Evolutionary conservation across 1,140 invertebrate genomes (phyloP).

Genomic region (Lysiphlebus fabarum): DNA sequence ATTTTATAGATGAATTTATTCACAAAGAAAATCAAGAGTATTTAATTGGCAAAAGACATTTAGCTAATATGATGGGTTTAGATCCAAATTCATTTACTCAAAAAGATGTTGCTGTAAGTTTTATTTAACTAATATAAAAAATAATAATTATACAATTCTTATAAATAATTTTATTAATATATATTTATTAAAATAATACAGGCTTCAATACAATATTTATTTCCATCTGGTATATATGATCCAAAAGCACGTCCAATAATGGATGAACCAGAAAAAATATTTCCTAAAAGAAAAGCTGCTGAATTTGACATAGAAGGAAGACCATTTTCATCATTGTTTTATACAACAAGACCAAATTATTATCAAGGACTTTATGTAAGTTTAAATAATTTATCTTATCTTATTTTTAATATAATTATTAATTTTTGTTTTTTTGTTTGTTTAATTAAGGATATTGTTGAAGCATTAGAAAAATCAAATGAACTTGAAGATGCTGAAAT

Average conservation of each 20-base stretch:
- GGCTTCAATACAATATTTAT: conserved; percentile 85
- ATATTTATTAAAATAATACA: conserved; percentile 48
- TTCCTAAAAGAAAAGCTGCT: conserved; percentile 80
- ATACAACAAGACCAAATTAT: conserved; percentile 81
- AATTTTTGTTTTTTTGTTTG: conserved; percentile 8
- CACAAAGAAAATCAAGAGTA: conserved; percentile 77
- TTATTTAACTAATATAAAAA: conserved; percentile 4
- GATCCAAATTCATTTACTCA: conserved; percentile 85
- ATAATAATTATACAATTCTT: neutral
- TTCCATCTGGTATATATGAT: conserved; percentile 87
- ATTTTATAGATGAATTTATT: conserved; percentile 77
- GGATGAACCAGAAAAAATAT: conserved; percentile 81
- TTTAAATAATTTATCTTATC: conserved; percentile 24
- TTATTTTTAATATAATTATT: conserved; percentile 11
- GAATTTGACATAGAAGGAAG: conserved; percentile 86
- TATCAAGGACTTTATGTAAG: conserved; percentile 78
- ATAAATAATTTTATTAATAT: conserved; percentile 1
- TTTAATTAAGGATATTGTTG: conserved; percentile 55
- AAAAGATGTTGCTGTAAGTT: conserved; percentile 77
- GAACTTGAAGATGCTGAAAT: conserved; percentile 68
- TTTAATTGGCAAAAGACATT: conserved; percentile 87
- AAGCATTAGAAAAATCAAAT: conserved; percentile 65
- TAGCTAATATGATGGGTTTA: conserved; percentile 98
- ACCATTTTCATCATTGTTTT: conserved; percentile 86
- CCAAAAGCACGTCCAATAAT: conserved; percentile 79